Evolutionary conservation across 1,140 invertebrate genomes (phyloP).

Genomic region (Triops cancriformis): DNA sequence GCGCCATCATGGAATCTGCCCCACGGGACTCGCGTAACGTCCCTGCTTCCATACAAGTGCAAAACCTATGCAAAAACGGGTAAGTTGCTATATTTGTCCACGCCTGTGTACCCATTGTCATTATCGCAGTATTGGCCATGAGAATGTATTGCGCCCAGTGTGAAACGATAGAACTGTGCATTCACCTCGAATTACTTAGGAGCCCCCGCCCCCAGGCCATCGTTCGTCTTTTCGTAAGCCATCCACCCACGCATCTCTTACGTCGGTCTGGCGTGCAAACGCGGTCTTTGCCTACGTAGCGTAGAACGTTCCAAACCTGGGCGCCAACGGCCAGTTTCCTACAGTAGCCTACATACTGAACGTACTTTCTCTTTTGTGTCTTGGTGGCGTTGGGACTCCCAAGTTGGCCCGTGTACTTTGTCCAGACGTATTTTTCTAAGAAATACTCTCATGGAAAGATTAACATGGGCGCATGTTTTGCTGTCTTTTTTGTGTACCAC

Average conservation of each 20-base stretch:
- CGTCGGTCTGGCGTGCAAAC: no score
- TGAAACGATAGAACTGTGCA: no score
- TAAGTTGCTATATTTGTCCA: not conserved
- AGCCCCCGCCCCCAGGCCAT: no score
- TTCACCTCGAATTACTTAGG: no score
- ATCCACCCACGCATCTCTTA: no score
- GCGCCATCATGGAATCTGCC: not conserved
- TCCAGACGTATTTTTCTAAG: no score
- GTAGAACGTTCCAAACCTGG: slow-evolving; percentile 9
- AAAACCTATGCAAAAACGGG: slow-evolving; percentile 17
- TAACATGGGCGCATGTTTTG: not conserved
- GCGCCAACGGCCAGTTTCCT: not conserved
- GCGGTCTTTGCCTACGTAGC: not conserved
- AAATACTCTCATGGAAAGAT: not conserved
- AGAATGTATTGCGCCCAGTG: not conserved
- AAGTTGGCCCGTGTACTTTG: no score
- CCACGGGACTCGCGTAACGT: slow-evolving; percentile 12
- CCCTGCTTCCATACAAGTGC: slow-evolving; percentile 19
- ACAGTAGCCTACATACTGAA: not conserved
- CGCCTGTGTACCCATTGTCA: not conserved
- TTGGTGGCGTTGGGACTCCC: no score
- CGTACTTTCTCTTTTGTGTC: not conserved
- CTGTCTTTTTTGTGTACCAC: not conserved
- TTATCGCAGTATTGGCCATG: not conserved
- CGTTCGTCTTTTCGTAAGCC: no score